phyloP scores from a whole-genome alignment of 2,888 invertebrate species.

The Sepiola atlantica region DNA sequence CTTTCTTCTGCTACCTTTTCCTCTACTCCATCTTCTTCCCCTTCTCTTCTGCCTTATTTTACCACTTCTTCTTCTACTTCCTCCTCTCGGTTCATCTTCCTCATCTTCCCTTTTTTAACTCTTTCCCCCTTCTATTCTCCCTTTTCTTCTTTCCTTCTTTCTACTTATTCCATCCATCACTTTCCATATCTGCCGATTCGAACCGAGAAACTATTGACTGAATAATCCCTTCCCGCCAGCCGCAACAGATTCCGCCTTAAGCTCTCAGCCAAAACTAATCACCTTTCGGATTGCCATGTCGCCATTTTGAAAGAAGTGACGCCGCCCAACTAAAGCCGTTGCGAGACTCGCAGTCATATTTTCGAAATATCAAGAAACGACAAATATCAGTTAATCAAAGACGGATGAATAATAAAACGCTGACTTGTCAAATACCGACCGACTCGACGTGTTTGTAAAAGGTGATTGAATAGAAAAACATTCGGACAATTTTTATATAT shows the following conservation, averaged over 20 bases:
- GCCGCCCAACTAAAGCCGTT: neutral
- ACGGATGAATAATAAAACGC: neutral
- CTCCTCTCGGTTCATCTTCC: no score
- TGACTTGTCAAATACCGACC: neutral
- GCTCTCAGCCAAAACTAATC: constrained; percentile 2
- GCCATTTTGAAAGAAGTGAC: neutral
- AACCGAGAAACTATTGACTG: constrained; percentile 9
- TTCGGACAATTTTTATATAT: no score
- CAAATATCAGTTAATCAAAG: neutral
- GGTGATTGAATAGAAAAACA: neutral
- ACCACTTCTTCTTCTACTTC: no score
- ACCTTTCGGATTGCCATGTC: neutral
- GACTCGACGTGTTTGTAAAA: neutral
- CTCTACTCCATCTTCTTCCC: no score
- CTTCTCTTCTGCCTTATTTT: no score
- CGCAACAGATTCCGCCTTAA: neutral
- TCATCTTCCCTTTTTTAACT: no score
- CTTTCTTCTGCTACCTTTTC: no score
- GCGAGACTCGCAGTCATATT: neutral
- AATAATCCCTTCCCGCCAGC: neutral
- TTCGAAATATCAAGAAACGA: neutral
- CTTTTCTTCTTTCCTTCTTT: neutral
- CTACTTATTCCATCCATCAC: neutral
- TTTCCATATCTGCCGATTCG: neutral
- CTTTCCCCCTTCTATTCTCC: no score